Conservation (phyloP, 2,888 invertebrate genomes). For the Hydroisotoma schaefferi region DNA sequence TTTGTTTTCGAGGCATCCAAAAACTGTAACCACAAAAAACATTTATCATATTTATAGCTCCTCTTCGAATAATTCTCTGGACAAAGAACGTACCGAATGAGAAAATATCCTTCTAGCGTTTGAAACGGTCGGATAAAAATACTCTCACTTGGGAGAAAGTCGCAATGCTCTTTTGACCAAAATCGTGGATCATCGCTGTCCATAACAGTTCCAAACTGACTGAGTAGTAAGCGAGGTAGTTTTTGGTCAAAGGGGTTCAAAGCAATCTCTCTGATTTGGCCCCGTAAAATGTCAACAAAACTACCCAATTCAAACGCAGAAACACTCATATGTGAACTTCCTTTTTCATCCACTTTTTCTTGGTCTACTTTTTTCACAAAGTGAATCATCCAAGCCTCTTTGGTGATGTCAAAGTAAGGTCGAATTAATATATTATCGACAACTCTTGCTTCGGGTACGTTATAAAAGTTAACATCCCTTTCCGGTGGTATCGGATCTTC, state of each 20-base stretch:
- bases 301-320: neutral
- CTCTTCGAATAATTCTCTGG: too few species aligned
- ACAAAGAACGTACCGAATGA: too few species aligned
- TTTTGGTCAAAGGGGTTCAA: neutral
- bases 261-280: neutral
- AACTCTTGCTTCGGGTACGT: neutral
- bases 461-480: neutral
- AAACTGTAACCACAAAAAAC: too few species aligned
- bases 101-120: neutral
- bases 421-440: neutral
- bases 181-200: neutral
- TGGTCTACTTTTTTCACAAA: neutral
- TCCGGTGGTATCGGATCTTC: neutral
- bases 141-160: neutral
- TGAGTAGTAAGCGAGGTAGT: neutral
- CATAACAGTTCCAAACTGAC: neutral
- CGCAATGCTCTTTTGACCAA: neutral
- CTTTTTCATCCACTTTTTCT: neutral
- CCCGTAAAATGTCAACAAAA: neutral
- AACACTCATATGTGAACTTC: neutral
- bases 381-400: neutral
- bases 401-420: neutral
- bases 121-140: neutral
- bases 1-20: too few species aligned
- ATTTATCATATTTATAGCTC: too few species aligned